Evolutionary conservation across 1,140 invertebrate genomes (phyloP).

Genomic region (Carposina sasakii): DNA sequence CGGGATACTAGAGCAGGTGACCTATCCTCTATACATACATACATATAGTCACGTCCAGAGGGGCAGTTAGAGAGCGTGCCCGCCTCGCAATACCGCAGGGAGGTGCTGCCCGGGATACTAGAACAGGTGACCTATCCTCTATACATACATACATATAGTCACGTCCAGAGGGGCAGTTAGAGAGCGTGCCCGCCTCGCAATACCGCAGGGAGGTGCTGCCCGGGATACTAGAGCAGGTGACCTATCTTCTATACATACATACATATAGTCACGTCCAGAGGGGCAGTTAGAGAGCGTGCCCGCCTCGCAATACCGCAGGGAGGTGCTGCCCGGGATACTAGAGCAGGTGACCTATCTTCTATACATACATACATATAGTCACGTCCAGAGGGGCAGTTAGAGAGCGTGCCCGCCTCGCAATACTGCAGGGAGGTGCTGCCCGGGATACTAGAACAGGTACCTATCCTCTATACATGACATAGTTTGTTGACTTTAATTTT

Average conservation of each 20-base stretch:
- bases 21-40: no score
- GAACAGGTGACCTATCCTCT: no score
- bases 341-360: no score
- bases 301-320: conserved; percentile 92
- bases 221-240: conserved; percentile 95
- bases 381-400: no score
- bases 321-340: conserved; percentile 91
- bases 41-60: no score
- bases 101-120: conserved; percentile 91
- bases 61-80: conserved; percentile 98
- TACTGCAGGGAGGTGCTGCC: conserved; percentile 93
- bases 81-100: conserved; percentile 92
- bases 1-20: conserved; percentile 95
- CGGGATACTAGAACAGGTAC: conserved; percentile 96
- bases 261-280: no score
- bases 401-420: conserved; percentile 94
- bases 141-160: no score
- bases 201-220: conserved; percentile 93
- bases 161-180: no score
- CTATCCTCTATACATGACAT: no score
- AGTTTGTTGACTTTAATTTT: no score
- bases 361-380: no score
- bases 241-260: no score
- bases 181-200: conserved; percentile 94
- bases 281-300: conserved; percentile 98